Evolutionary conservation across 2,888 invertebrate species (phyloP).

Genomic region (Ischnus inquisitorius): DNA sequence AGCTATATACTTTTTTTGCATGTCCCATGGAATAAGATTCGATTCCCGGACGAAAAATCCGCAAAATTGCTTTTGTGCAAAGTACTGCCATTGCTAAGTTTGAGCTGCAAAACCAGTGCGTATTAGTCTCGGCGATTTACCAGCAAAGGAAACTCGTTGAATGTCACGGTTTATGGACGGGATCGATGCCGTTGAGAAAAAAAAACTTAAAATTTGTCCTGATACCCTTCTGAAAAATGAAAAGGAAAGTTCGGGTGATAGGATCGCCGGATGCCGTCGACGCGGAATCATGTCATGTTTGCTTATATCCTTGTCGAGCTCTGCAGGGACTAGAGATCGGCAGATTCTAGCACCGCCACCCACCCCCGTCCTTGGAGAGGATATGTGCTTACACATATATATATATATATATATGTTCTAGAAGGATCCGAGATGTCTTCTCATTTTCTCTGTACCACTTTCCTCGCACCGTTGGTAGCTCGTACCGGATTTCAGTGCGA

Average conservation of each 20-base stretch:
- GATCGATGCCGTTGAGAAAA: background rate
- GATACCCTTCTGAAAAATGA: constrained; percentile 24
- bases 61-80: too few relatives aligned
- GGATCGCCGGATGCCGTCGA: constrained; percentile 22
- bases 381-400: background rate
- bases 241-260: constrained; percentile 29
- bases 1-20: too few relatives aligned
- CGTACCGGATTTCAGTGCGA: constrained; percentile 47
- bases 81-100: too few relatives aligned
- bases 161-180: background rate
- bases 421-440: constrained; percentile 43
- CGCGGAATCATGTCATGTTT: constrained; percentile 40
- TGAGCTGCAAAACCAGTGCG: background rate
- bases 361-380: background rate
- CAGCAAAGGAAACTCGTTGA: background rate
- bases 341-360: constrained; percentile 3
- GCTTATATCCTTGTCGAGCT: constrained; percentile 46
- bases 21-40: too few relatives aligned
- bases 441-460: constrained; percentile 14
- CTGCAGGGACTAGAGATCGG: constrained; percentile 17
- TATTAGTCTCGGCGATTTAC: background rate
- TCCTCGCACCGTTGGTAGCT: constrained; percentile 25
- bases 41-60: too few relatives aligned
- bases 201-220: background rate
- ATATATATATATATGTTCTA: background rate